A percentile compares a stretch with the other conserved stretches of the same genome.
phyloP scores from a whole-genome alignment of 2,113 vertebrate genomes.

The Bambusicola thoracicus region DNA sequence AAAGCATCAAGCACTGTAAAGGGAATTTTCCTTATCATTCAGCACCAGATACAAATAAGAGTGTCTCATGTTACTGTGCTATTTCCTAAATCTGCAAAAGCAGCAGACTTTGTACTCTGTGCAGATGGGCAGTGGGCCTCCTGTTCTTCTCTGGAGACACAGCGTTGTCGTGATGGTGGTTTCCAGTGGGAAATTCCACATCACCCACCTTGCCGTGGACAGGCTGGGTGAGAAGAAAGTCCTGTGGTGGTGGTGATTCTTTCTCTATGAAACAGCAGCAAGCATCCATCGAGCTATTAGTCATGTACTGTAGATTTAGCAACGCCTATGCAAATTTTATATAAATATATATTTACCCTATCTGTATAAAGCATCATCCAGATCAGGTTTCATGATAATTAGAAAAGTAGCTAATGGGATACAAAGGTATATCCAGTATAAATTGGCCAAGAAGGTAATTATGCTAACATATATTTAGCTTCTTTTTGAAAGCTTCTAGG shows the following conservation, averaged over 20 bases:
- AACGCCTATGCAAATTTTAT: background rate
- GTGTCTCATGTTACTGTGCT: background rate
- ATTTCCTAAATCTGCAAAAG: background rate
- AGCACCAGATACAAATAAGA: background rate
- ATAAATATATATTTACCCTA: background rate
- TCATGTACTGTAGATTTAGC: background rate
- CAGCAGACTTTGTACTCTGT: background rate
- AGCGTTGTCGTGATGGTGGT: background rate
- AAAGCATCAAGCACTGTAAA: background rate
- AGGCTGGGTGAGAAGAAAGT: background rate
- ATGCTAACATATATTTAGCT: background rate
- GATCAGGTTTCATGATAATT: background rate
- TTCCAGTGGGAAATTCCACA: slow-evolving; percentile 27
- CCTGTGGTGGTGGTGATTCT: background rate
- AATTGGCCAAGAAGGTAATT: background rate
- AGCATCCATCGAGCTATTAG: background rate
- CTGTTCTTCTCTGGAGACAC: background rate
- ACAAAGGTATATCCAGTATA: background rate
- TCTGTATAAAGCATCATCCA: background rate
- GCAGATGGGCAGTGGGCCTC: background rate
- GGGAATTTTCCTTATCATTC: background rate
- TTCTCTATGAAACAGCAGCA: background rate
- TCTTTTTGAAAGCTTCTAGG: background rate
- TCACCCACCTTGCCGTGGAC: background rate
- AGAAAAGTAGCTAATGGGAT: background rate